These are phyloP conservation scores for Sarcoramphus papa DNA, from an alignment of 2,797 vertebrate genomes.

Conservation along the genomic window DNA sequence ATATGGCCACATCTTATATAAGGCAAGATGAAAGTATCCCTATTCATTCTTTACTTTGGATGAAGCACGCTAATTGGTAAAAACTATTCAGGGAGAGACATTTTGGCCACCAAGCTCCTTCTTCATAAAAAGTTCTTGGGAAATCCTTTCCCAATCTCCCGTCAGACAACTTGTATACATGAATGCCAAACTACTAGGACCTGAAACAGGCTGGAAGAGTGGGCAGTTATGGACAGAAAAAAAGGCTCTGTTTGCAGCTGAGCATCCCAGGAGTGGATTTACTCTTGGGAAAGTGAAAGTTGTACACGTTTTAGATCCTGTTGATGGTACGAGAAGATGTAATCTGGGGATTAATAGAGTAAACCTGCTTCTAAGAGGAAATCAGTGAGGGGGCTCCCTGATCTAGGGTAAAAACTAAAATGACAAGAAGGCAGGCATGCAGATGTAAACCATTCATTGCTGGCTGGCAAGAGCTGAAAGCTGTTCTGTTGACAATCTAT, in stretches of 20 bases:
- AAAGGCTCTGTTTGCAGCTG: background rate
- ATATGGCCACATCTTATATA: too few relatives aligned
- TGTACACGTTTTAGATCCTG: background rate
- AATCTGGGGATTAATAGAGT: background rate
- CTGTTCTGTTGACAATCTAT: background rate
- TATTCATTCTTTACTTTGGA: background rate
- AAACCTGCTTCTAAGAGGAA: background rate
- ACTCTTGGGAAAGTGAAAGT: background rate
- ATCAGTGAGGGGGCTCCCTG: background rate
- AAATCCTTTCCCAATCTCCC: background rate
- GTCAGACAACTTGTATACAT: background rate
- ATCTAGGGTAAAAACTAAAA: background rate
- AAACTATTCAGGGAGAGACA: background rate
- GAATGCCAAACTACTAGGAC: background rate
- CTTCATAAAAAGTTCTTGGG: background rate
- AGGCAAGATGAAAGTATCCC: background rate
- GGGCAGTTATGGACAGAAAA: background rate
- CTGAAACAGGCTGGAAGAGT: background rate
- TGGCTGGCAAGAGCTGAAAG: background rate
- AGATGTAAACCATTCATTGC: background rate
- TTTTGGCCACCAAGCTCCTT: background rate
- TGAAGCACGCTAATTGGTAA: fast-evolving
- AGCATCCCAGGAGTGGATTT: background rate
- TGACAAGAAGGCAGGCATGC: background rate
- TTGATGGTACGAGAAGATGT: background rate